Evolutionary conservation across 2,113 vertebrate species (phyloP).

Genomic region (Hippocampus zosterae): DNA sequence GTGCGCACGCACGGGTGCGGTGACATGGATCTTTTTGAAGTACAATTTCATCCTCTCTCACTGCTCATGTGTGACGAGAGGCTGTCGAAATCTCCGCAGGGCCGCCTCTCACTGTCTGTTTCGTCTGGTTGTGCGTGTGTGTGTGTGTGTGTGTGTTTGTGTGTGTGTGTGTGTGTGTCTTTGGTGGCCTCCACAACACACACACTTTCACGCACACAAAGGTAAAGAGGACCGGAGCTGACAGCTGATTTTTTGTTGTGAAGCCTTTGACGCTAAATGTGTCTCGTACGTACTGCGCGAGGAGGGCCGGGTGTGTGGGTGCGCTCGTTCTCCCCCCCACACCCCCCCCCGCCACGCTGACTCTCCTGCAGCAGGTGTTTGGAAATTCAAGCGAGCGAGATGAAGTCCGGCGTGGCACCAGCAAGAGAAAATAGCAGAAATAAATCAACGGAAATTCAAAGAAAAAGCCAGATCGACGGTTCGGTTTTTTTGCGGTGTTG

Average conservation of each 20-base stretch:
- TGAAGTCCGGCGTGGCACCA: neutral
- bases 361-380: conserved; percentile 34
- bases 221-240: conserved; percentile 16
- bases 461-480: neutral
- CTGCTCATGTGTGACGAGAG: conserved; percentile 19
- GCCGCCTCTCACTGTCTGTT: neutral
- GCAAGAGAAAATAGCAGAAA: neutral
- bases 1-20: conserved; percentile 23
- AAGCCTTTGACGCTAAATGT: conserved; percentile 59
- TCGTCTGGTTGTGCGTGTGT: conserved; percentile 1
- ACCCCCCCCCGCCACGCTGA: neutral
- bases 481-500: too few species aligned
- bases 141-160: neutral
- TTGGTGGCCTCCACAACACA: conserved; percentile 1
- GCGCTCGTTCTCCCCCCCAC: neutral
- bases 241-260: conserved; percentile 49
- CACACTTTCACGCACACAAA: neutral
- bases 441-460: neutral
- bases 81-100: conserved; percentile 28
- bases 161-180: neutral
- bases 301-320: conserved; percentile 15
- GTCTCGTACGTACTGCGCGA: conserved; percentile 14
- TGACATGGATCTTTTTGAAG: conserved; percentile 54
- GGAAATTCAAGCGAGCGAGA: neutral
- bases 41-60: conserved; percentile 49